Evolutionary conservation across 2,113 vertebrate genomes (phyloP), one percentile per base, ranked within the genome.

Genomic region (Pipra filicauda): DNA sequence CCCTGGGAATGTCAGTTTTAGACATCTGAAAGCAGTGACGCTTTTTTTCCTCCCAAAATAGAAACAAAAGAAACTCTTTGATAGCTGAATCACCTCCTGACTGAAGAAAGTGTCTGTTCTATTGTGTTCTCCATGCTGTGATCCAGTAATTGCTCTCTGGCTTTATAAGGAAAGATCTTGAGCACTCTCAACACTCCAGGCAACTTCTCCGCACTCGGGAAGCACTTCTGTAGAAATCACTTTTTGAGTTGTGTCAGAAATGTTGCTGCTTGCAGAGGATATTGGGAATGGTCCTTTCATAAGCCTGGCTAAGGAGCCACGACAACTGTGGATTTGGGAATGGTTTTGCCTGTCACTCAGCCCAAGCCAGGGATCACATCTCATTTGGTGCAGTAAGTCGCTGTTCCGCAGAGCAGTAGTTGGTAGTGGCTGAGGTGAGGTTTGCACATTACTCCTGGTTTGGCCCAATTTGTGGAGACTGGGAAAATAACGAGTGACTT

Each of bases 71-170:
- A 78, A 79, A 59, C 81, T 90, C 62, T 86, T 39, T 30, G 70
- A 93, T 77, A 84, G 88, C 79, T 95, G 94, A 93, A 84, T 97
- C 93, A 92, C 80, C 89, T 77, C 80, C 73, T 69, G 51, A 86
- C 76, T 85, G 90, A 88, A 51, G 85, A 91, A 94, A 77, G 58
- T 78, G 85, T 46, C 92, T 93, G 5, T 62, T 73, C 86, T 44
- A 33, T 83, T 95, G 69, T 88, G 46, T 39, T 88, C 89, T 58
- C 85, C 9, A 1, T 57, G 59, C 92, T 88, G 16, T 71, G 76
- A 84, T 88, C 35, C 65, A 44, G 80, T 95, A 93, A 93, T 92
- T 93, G 89, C 89, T 93, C 61, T 74, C 57, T 92, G 76, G 33
- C 86, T 59, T 71, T 86, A 16, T 30, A 74, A 81, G 76, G 86